Conservation (phyloP, 2,113 vertebrate genomes). For the Ivindomyrus marchei region DNA sequence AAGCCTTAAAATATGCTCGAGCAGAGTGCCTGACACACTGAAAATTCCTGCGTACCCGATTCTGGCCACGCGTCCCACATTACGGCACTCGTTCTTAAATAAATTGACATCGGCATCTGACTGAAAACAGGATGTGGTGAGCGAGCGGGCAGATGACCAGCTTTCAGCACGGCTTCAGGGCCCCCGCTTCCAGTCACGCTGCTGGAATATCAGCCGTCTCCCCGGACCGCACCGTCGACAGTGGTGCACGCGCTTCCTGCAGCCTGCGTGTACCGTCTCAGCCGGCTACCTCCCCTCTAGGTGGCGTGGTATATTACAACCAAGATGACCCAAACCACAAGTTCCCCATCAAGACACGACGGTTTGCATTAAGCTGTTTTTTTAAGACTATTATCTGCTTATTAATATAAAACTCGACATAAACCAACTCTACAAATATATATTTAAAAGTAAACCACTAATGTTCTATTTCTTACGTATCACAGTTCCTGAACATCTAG, state of each 20-base stretch:
- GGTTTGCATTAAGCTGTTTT: neutral
- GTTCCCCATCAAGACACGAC: neutral
- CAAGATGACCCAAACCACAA: neutral
- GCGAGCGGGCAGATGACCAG: slow-evolving; percentile 17
- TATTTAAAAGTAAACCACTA: neutral
- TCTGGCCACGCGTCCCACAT: slow-evolving; percentile 25
- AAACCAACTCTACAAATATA: neutral
- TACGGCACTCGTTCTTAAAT: slow-evolving; percentile 27
- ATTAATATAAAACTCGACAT: neutral
- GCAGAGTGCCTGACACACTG: slow-evolving; percentile 21
- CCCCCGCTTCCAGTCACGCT: neutral
- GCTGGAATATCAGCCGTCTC: slow-evolving; percentile 7
- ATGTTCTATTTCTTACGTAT: neutral
- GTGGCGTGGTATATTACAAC: neutral
- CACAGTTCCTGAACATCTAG: neutral
- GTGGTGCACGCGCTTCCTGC: neutral
- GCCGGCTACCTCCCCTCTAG: neutral
- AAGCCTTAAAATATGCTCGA: slow-evolving; percentile 23
- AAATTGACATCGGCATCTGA: slow-evolving; percentile 35
- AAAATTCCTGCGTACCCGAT: slow-evolving; percentile 35
- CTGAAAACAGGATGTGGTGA: slow-evolving; percentile 44
- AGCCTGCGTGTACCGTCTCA: neutral
- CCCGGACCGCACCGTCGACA: neutral
- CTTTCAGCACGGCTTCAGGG: neutral
- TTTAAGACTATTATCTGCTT: neutral